Evolutionary conservation across 2,113 vertebrate genomes (phyloP).

Genomic region (Copsychus sechellarum): DNA sequence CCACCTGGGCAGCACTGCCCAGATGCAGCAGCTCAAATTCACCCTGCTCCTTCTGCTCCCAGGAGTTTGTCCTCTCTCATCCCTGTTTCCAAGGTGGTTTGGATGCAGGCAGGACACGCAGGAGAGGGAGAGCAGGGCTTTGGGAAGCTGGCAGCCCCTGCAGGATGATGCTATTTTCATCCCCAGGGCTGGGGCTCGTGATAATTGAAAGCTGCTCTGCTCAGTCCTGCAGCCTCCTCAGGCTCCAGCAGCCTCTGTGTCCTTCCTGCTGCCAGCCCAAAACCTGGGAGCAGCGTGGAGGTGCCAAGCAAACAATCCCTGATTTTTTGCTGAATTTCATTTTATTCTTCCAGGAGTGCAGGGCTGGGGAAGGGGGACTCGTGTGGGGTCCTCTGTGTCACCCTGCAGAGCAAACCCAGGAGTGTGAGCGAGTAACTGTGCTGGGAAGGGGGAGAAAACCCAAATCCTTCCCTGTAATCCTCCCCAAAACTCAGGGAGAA

Average conservation of each 20-base stretch:
- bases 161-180: not conserved
- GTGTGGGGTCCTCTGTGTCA: not conserved
- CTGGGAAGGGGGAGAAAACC: not conserved
- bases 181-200: not conserved
- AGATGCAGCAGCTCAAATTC: not conserved
- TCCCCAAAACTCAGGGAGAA: not conserved
- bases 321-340: not conserved
- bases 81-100: not conserved
- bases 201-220: not conserved
- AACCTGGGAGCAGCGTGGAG: accelerated
- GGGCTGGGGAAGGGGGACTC: not conserved
- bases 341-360: not conserved
- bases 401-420: not conserved
- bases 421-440: accelerated
- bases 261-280: not conserved
- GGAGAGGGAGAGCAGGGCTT: not conserved
- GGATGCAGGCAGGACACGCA: not conserved
- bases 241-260: not conserved
- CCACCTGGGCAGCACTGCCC: not conserved
- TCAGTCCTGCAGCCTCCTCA: not conserved
- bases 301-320: not conserved
- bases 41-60: accelerated
- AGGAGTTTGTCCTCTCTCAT: not conserved
- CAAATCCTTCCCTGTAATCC: not conserved
- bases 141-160: not conserved